These are phyloP conservation scores for Aquatica leii DNA, from an alignment of 2,888 invertebrate genomes.

Conservation along the genomic window DNA sequence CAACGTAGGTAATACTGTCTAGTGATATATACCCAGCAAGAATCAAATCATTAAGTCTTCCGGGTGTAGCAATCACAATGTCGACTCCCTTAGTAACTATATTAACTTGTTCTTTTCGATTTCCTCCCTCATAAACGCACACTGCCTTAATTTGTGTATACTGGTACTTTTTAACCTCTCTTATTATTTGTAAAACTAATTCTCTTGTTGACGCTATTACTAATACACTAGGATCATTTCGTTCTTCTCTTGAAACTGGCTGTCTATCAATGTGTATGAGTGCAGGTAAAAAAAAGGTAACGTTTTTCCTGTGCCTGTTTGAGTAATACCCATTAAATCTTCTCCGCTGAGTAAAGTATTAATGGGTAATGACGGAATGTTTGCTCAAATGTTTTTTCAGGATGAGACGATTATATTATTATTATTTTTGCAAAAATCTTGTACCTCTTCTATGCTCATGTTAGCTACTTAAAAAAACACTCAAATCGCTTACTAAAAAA, in stretches of 20 bases:
- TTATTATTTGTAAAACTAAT: conserved; percentile 90
- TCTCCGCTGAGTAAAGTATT: conserved; percentile 86
- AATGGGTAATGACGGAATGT: conserved; percentile 84
- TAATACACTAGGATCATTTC: conserved; percentile 85
- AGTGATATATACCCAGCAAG: conserved; percentile 75
- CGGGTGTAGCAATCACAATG: conserved; percentile 95
- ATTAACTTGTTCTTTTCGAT: conserved; percentile 79
- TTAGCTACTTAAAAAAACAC: no score
- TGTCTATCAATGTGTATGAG: conserved; percentile 93
- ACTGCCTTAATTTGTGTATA: conserved; percentile 88
- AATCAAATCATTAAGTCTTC: conserved; percentile 90
- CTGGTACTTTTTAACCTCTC: conserved; percentile 88
- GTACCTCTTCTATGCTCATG: conserved; percentile 71
- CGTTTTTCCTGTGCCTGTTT: conserved; percentile 94
- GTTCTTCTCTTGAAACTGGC: conserved; percentile 71
- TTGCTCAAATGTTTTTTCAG: conserved; percentile 82
- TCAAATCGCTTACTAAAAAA: no score
- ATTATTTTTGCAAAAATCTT: conserved; percentile 69
- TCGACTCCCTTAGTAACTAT: conserved; percentile 82
- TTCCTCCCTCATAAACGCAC: conserved; percentile 93
- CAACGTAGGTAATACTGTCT: conserved; percentile 83
- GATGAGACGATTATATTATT: conserved; percentile 83
- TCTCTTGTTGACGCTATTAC: conserved; percentile 94
- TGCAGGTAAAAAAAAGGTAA: conserved; percentile 93
- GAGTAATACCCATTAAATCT: conserved; percentile 96